These are phyloP conservation scores for Caenorhabditis sulstoni DNA, from an alignment of 2,888 invertebrate genomes.

Conservation along the genomic window DNA sequence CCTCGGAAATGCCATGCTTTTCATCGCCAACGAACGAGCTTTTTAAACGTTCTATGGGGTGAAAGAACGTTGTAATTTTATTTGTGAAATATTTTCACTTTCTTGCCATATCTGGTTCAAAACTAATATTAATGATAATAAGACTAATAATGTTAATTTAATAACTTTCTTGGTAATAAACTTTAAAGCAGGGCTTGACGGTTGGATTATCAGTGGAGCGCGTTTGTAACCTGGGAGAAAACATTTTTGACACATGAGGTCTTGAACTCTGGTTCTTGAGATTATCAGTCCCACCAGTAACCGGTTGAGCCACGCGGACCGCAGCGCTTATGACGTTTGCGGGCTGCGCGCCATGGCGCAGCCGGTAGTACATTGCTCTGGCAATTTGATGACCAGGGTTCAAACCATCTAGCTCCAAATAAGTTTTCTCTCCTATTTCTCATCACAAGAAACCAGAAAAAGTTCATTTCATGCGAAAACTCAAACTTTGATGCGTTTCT, in stretches of 20 bases:
- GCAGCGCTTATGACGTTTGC: too few species aligned
- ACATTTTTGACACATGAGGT: too few species aligned
- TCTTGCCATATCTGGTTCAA: slow-evolving; percentile 54
- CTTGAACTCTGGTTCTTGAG: too few species aligned
- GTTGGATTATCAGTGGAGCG: too few species aligned
- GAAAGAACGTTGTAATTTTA: background rate
- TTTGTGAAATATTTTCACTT: slow-evolving; percentile 15
- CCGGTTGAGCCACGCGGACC: too few species aligned
- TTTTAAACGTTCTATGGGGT: slow-evolving; percentile 18
- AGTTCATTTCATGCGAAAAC: background rate
- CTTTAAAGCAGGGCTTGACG: too few species aligned
- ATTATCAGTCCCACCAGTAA: too few species aligned
- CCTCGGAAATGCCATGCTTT: slow-evolving; percentile 55
- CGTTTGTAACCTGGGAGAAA: too few species aligned
- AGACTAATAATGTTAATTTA: slow-evolving; percentile 26
- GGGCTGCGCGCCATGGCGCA: too few species aligned
- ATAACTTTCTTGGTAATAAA: too few species aligned
- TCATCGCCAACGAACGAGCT: slow-evolving; percentile 62
- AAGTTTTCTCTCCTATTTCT: too few species aligned
- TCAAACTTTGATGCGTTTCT: slow-evolving; percentile 40
- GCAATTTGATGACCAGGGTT: background rate
- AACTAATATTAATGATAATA: slow-evolving; percentile 13
- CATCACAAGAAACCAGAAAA: too few species aligned
- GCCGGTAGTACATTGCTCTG: background rate
- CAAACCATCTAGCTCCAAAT: background rate